Evolutionary conservation across 2,113 vertebrate genomes (phyloP).

Genomic region (Cryptotis parvus): DNA sequence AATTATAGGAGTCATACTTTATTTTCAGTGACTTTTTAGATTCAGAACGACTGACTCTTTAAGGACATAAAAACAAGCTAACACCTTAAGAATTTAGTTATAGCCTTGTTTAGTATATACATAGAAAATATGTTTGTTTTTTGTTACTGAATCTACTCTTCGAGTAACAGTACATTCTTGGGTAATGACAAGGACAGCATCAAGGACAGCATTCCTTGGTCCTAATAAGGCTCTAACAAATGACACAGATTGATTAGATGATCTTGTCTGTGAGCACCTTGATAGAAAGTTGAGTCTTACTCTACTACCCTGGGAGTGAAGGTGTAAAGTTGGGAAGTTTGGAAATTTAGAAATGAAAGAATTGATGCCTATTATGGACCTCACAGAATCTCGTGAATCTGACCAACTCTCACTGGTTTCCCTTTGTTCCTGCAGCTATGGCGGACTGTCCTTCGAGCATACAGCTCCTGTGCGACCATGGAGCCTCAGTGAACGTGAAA

Average conservation of each 20-base stretch:
- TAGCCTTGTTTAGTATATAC: conserved; percentile 35
- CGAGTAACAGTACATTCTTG: conserved; percentile 9
- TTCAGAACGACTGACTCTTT: too few relatives aligned
- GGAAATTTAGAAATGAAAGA: neutral
- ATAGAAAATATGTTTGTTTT: conserved; percentile 47
- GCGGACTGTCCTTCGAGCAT: conserved; percentile 95
- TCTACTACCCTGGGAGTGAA: neutral
- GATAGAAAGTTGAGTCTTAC: conserved; percentile 28
- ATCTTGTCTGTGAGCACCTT: conserved; percentile 14
- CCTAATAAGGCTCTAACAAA: neutral
- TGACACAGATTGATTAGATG: neutral
- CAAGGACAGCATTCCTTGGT: conserved; percentile 18
- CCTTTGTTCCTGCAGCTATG: conserved; percentile 90
- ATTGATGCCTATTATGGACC: neutral
- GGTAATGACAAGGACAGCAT: neutral
- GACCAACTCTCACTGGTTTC: neutral
- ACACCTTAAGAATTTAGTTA: neutral
- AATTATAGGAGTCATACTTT: conserved; percentile 10
- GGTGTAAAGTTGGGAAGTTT: neutral
- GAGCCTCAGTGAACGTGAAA: conserved; percentile 92
- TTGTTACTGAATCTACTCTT: neutral
- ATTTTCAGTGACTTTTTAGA: neutral
- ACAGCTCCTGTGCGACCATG: conserved; percentile 96
- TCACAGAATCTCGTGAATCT: neutral
- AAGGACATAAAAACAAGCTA: neutral